Conservation (phyloP, 2,797 vertebrate species). For the Gobio occitaniae region DNA sequence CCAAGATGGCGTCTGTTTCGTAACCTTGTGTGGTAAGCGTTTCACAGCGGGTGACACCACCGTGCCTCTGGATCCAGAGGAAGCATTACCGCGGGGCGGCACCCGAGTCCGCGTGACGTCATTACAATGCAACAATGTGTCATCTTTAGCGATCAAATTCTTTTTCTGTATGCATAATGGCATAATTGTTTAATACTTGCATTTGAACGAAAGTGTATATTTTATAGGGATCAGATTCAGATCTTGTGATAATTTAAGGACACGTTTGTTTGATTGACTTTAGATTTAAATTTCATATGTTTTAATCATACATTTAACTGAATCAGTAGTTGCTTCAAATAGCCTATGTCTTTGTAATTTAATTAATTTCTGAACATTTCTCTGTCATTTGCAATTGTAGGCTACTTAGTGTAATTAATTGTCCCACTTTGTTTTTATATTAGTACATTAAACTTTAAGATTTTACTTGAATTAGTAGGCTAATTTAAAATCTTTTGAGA, state of each 20-base stretch:
- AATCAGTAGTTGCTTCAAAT: background rate
- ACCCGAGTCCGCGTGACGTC: slow-evolving; percentile 17
- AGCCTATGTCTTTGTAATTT: background rate
- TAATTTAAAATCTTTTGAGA: background rate
- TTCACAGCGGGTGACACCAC: slow-evolving; percentile 46
- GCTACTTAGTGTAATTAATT: background rate
- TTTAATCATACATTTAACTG: background rate
- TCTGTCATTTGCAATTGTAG: background rate
- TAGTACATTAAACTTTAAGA: background rate
- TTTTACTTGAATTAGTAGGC: background rate
- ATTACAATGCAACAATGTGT: background rate
- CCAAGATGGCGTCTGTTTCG: slow-evolving; percentile 70
- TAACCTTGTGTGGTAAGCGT: slow-evolving; percentile 68
- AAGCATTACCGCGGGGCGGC: slow-evolving; percentile 34
- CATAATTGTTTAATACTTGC: background rate
- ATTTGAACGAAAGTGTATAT: background rate
- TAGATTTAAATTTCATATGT: background rate
- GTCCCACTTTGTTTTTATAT: background rate
- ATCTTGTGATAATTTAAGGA: background rate
- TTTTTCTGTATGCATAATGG: background rate
- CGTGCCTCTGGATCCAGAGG: slow-evolving; percentile 4
- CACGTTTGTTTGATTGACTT: background rate
- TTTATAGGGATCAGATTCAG: background rate
- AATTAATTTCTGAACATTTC: background rate
- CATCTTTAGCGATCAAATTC: background rate